A percentile compares a stretch with the other conserved stretches of the same genome.
Evolutionary conservation across 2,113 vertebrate genomes (phyloP).

Genomic region (Bettongia penicillata): DNA sequence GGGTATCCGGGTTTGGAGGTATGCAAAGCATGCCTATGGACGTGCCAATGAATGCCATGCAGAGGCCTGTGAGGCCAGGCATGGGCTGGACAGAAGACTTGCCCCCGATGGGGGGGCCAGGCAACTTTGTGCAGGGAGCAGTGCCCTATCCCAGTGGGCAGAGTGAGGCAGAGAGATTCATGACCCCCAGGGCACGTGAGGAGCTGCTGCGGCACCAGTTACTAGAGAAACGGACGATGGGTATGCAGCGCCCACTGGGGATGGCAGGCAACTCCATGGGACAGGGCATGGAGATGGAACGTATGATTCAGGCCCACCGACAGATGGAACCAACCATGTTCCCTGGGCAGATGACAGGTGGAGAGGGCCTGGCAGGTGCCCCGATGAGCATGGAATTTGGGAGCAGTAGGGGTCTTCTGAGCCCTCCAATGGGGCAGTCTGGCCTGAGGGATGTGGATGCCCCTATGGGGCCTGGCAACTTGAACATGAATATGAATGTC

Average conservation of each 20-base stretch:
- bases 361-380: conserved; percentile 79
- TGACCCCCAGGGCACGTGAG: conserved; percentile 89
- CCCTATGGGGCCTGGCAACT: conserved; percentile 87
- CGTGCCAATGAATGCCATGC: conserved; percentile 88
- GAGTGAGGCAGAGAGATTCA: conserved; percentile 90
- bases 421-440: conserved; percentile 88
- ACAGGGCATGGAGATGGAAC: conserved; percentile 91
- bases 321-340: conserved; percentile 88
- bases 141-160: conserved; percentile 88
- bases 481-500: conserved; percentile 92
- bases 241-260: conserved; percentile 87
- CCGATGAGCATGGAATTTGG: conserved; percentile 91
- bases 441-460: conserved; percentile 92
- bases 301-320: conserved; percentile 87
- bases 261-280: conserved; percentile 84
- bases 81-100: conserved; percentile 95
- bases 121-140: conserved; percentile 87
- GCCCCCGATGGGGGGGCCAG: conserved; percentile 88
- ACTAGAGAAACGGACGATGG: conserved; percentile 90
- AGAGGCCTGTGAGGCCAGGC: conserved; percentile 87
- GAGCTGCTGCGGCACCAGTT: conserved; percentile 95
- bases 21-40: conserved; percentile 91
- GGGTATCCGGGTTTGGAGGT: conserved; percentile 87
- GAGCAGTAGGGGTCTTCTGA: conserved; percentile 90
- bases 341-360: conserved; percentile 81